Evolutionary conservation across 2,888 invertebrate genomes (phyloP), one percentile per base, ranked within the genome.

Genomic region (Crossocerus cetratus): DNA sequence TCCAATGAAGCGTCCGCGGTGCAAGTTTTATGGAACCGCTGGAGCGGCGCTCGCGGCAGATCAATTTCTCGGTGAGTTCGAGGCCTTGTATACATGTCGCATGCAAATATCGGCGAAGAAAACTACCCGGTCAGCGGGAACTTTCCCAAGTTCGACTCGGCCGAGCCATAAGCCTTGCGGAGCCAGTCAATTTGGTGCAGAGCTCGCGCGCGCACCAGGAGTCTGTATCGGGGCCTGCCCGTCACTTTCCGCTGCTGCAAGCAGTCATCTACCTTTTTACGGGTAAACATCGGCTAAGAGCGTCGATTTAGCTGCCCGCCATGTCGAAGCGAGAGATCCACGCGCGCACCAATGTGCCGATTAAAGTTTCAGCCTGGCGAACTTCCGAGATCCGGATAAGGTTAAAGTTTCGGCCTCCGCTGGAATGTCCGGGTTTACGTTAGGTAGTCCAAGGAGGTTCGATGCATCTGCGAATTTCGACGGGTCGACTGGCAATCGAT

Each of bases 51-150:
- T 5, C 68, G 61, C 75, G 74, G 67, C 69, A 69, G 82, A 81
- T 84, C 77, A 83, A 84, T 84, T 84, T 83, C 78, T 49, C 14
- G 14, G 3, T 4, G 72, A 53, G 61, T 32, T 49, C 16, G 1
- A 3, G 72, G 49, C 61, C 32, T 32, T 65, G 69, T 68, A 72
- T 69, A 72, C 82, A 60, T 79, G 75, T 79, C 80, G 81, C 84
- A 83, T 84, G 84, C 83, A 85, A 85, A 85, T 83, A 82, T 68
- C 77, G 72, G 77, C 32, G 32, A 32, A 32, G 76, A 70, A 72
- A 76, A 76, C 69, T 42, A 71, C 13, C 76, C 78, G 79, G 80
- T 81, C 80, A 80, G 77, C 77, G 59, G 59, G 72, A 74, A 71
- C 65, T n/a, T n/a, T n/a, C n/a, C 69, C 62, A 80, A 80, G 78